Base-by-base conservation (phyloP, 92 coral and sea anemone genomes). In the Scolanthus callimorphus region DNA sequence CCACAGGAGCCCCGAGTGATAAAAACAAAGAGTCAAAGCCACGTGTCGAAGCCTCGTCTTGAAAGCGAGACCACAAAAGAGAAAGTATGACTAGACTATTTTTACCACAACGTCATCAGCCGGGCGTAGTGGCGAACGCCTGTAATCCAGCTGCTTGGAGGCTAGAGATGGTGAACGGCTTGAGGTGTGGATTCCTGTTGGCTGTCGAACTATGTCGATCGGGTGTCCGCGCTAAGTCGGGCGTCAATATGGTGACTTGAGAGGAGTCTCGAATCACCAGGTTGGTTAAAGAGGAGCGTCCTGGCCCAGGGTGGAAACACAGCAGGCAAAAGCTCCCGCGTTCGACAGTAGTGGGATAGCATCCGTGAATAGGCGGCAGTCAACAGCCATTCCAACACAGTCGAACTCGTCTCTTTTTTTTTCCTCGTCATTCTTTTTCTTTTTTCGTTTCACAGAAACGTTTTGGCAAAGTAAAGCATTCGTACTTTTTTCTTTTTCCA, bases 51-150 rank as follows among this genome's bases (percentile, higher is more conserved):
- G n/a, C n/a, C n/a, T n/a, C n/a, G n/a, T n/a, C n/a, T n/a, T n/a
- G n/a, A n/a, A n/a, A n/a, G n/a, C n/a, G n/a, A n/a, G n/a, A n/a
- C n/a, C n/a, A n/a, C n/a, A n/a, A n/a, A n/a, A n/a, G n/a, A n/a
- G n/a, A n/a, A n/a, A n/a, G n/a, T n/a, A n/a, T n/a, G n/a, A n/a
- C n/a, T n/a, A n/a, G n/a, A n/a, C n/a, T n/a, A n/a, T n/a, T n/a
- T n/a, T n/a, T n/a, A n/a, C n/a, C n/a, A n/a, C n/a, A n/a, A 56
- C 57, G 55, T 52, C 67, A 55, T 62, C 69, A 79, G 89, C 95
- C 67, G 95, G 95, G 90, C 83, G 86, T 73, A 59, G 95, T 87
- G 95, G 95, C 95, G 85, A 73, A 76, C 86, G 95, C 85, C 90
- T 87, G 95, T 87, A 77, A 87, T 84, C 86, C 80, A 87, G 95